A percentile compares a stretch with the other conserved stretches of the same genome.
Conservation (phyloP, 2,888 invertebrate species). For the Abrostola triplasia region DNA sequence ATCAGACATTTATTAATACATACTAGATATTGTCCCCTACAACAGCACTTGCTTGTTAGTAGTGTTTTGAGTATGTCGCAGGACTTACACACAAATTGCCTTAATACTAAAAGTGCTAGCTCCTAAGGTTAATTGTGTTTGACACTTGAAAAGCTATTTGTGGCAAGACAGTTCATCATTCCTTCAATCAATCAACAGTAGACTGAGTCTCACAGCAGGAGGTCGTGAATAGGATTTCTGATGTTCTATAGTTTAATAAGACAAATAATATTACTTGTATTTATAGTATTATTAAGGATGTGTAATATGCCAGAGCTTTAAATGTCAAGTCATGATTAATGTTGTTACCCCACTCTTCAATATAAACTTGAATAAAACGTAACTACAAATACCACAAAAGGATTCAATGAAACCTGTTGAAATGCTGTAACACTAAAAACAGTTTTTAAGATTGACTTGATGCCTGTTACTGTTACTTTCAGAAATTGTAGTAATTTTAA, state of each 20-base stretch:
- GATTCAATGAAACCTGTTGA: constrained; percentile 6
- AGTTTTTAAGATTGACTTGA: not conserved
- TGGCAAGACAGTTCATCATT: not conserved
- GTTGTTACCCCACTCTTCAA: constrained; percentile 25
- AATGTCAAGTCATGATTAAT: constrained; percentile 46
- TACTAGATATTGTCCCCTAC: not conserved
- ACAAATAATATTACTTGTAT: constrained; percentile 11
- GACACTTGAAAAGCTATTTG: not conserved
- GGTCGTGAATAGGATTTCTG: not conserved
- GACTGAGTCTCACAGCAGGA: not conserved
- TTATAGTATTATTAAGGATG: constrained; percentile 6
- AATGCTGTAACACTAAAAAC: constrained; percentile 9
- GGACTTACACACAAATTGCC: not conserved
- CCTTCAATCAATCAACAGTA: not conserved
- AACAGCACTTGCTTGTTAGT: not conserved
- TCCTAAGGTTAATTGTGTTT: not conserved
- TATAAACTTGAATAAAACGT: constrained; percentile 5
- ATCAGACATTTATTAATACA: not conserved
- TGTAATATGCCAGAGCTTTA: constrained; percentile 34
- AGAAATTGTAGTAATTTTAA: not conserved
- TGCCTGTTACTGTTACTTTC: not conserved
- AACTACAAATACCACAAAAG: constrained; percentile 25
- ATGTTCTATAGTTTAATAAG: not conserved
- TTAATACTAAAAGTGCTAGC: not conserved
- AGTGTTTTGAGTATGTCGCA: too few relatives aligned